phyloP scores from a whole-genome alignment of 1,140 invertebrate species.

The Eurosta solidaginis region DNA sequence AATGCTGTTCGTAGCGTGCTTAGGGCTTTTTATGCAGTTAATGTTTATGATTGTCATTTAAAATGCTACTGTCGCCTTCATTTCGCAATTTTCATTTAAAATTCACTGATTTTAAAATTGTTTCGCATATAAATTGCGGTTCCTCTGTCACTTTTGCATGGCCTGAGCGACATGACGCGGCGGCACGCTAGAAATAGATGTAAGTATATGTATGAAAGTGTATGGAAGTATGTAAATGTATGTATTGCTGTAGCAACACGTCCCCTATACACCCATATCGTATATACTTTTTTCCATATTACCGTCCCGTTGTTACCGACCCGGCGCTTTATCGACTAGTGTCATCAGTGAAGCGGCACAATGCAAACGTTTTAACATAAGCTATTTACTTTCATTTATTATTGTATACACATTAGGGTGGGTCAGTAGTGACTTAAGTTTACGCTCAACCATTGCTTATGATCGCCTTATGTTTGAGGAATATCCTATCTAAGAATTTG shows the following conservation, averaged over 20 bases:
- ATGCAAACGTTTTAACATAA: neutral
- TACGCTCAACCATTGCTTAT: too few species aligned
- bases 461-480: too few species aligned
- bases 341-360: neutral
- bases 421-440: too few species aligned
- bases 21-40: neutral
- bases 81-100: conserved; percentile 8
- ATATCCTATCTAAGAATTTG: too few species aligned
- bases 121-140: neutral
- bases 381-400: neutral
- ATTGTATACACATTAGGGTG: neutral
- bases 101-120: neutral
- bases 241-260: too few species aligned
- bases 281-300: neutral
- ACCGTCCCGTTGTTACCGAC: too few species aligned
- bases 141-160: neutral
- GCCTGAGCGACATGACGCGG: neutral
- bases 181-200: neutral
- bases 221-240: too few species aligned
- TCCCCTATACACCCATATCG: too few species aligned
- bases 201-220: neutral
- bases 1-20: neutral
- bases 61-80: neutral
- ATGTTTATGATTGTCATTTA: neutral
- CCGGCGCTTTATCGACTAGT: too few species aligned